These are phyloP conservation scores for Philantomba maxwellii DNA, from an alignment of 2,113 vertebrate species.

Conservation along the genomic window DNA sequence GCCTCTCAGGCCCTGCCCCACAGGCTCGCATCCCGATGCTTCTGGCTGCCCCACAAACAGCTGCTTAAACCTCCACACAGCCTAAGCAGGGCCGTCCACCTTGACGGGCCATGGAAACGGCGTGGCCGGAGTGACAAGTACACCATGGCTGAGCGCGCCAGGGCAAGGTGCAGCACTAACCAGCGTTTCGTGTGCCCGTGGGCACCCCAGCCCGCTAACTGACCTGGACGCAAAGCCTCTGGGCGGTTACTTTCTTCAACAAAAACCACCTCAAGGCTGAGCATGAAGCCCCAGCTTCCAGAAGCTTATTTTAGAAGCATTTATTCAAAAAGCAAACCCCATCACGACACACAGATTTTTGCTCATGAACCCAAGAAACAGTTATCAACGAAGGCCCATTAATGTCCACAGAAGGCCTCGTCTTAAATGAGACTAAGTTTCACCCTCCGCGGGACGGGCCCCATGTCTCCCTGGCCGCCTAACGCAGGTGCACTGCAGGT, in stretches of 20 bases:
- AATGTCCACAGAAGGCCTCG: rapidly evolving
- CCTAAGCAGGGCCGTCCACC: too few relatives aligned
- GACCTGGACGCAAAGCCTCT: rapidly evolving
- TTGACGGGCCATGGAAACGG: rapidly evolving
- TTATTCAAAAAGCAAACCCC: too few relatives aligned
- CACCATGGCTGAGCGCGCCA: rapidly evolving
- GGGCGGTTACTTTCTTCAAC: neutral
- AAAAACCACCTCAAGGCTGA: rapidly evolving
- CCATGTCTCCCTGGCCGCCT: rapidly evolving
- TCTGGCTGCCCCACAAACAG: neutral
- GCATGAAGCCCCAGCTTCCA: neutral
- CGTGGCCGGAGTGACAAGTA: rapidly evolving
- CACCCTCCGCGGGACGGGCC: rapidly evolving
- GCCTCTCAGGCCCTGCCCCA: neutral
- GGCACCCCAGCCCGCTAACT: neutral
- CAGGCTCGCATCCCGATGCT: rapidly evolving
- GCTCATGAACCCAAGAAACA: neutral
- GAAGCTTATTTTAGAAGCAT: neutral
- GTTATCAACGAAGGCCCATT: rapidly evolving
- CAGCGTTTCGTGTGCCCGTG: neutral
- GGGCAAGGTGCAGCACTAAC: rapidly evolving
- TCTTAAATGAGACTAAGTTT: neutral
- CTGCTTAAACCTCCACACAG: rapidly evolving
- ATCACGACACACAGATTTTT: rapidly evolving
- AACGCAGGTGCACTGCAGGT: neutral